phyloP scores from a whole-genome alignment of 2,797 vertebrate genomes.

The Cyclopterus lumpus region DNA sequence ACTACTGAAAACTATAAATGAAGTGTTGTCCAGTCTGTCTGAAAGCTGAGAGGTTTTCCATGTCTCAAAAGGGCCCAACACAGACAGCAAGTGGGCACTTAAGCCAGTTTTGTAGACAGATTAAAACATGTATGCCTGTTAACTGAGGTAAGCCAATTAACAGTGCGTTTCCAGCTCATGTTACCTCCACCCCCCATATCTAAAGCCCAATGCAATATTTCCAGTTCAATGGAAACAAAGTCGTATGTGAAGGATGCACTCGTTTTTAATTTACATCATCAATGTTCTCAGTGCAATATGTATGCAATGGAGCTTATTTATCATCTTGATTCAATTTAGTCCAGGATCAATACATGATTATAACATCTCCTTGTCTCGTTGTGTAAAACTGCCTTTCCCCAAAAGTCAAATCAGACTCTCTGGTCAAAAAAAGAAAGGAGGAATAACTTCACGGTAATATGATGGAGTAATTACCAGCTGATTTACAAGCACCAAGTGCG shows the following conservation, averaged over 20 bases:
- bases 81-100: constrained; percentile 1
- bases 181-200: neutral
- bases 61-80: neutral
- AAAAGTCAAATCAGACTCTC: neutral
- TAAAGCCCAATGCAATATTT: neutral
- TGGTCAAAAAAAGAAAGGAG: neutral
- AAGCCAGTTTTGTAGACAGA: constrained; percentile 22
- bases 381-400: neutral
- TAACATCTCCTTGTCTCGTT: neutral
- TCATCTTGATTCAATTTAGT: neutral
- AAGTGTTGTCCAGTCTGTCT: neutral
- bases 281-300: neutral
- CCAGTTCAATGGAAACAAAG: neutral
- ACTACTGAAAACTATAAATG: neutral
- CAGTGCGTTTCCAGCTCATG: neutral
- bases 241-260: neutral
- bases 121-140: constrained; percentile 23
- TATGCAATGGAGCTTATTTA: neutral
- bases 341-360: neutral
- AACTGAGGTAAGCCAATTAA: constrained; percentile 13
- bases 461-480: neutral
- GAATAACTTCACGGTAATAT: neutral
- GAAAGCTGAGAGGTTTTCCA: neutral
- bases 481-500: too few relatives aligned
- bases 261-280: neutral